Evolutionary conservation across 2,113 vertebrate species (phyloP).

Genomic region (Vimba vimba): DNA sequence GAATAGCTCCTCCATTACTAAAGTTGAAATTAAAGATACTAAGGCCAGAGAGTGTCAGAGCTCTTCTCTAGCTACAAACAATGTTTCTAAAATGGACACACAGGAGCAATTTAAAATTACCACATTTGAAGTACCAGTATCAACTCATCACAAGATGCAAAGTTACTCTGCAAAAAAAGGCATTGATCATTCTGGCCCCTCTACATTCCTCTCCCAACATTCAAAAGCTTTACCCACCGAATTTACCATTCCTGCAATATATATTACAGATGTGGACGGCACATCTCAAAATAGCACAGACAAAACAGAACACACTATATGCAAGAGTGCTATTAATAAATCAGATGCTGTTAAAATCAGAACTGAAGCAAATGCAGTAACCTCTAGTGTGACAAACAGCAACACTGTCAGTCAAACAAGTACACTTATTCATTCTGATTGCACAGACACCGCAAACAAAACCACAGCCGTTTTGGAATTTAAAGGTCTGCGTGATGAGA

Average conservation of each 20-base stretch:
- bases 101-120: neutral
- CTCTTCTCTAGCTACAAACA: neutral
- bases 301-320: neutral
- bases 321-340: too few species aligned
- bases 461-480: neutral
- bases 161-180: neutral
- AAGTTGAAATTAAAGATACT: neutral
- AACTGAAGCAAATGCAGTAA: neutral
- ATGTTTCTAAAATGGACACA: neutral
- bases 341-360: neutral
- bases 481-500: neutral
- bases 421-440: neutral
- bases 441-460: neutral
- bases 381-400: neutral
- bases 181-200: neutral
- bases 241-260: conserved; percentile 60
- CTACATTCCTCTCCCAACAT: conserved; percentile 19
- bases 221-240: neutral
- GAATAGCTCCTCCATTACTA: neutral
- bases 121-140: neutral
- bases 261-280: conserved; percentile 66
- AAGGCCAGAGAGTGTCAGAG: neutral
- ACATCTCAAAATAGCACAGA: conserved; percentile 37
- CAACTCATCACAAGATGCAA: neutral
- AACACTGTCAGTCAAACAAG: neutral